Base-by-base conservation (phyloP, 2,113 vertebrate genomes). In the Acanthisitta chloris region DNA sequence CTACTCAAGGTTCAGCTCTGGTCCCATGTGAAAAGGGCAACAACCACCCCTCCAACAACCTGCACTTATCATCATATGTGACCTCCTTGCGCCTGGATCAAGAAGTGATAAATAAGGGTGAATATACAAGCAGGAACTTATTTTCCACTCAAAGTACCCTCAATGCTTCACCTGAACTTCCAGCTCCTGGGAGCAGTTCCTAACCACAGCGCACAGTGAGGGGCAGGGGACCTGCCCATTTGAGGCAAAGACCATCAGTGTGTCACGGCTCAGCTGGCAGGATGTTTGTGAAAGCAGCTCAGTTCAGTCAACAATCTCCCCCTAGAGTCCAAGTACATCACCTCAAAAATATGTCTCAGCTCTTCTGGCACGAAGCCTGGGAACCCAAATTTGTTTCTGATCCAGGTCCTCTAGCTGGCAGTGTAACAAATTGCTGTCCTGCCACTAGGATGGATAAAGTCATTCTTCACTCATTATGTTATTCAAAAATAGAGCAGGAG, bases 271-370 rank as follows among this genome's bases (percentile, higher is more conserved):
- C 57, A 74, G 89, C 82, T 96, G 94, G 84, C 93, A 97, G 45
- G 54, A 94, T 62, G 71, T 85, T 92, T 92, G 78, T 83, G 79
- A 96, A 93, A 96, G 87, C 94, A 92, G 94, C 71, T 89, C 73
- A 34, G 29, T 73, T 84, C 40, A 79, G 90, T 72, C 81, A 90
- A 93, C 87, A 91, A 91, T 91, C 70, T 92, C 52, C 88, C 94
- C 80, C 88, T 77, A 85, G 92, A 93, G 93, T 70, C 86, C 65
- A 66, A 81, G 88, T 94, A 91, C 90, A 88, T 96, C 94, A 97
- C 94, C 94, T 96, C 96, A 54, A 92, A 97, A 97, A 89, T 95
- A 96, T 93, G 93, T 96, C 90, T 96, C 94, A 80, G 88, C 80
- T 94, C 83, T 81, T 65, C 95, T 97, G 94, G 94, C 94, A 2